Base-by-base conservation (phyloP, 1,140 invertebrate genomes). In the Xylocopa sonorina region DNA sequence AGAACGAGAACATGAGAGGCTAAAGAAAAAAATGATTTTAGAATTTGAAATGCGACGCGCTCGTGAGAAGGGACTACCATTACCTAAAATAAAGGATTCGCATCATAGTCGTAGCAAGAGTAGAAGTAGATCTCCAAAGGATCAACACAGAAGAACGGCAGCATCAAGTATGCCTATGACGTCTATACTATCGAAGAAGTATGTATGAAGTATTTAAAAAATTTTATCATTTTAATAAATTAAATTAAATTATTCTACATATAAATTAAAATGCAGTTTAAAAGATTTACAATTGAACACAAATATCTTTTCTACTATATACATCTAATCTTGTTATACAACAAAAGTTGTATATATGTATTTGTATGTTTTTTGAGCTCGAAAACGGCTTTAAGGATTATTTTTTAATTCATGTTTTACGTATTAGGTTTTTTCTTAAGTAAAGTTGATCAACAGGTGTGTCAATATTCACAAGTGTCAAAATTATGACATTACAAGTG, bases 121-220 rank as follows among this genome's bases (percentile, higher is more conserved):
- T 38, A 27, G 6, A 29, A 83, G 84, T 38, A 72, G 62, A 12
- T 87, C 88, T 66, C 72, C 64, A 1, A 29, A 32, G 6, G 32
- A 12, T 50, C 69, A 14, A 12, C 68, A 53, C 41, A 77, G 69
- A 80, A 75, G 29, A 50, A 64, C 46, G 29, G 58, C 64, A 24
- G 5, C 24, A n/a, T 53, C 53, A 66, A 69, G 9, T 32, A 6
- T 32, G 16, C 66, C 63, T 14, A 86, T 75, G 62, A 55, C 67
- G 71, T 24, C 74, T 5, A 53, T 82, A n/a, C 76, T 89, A 62
- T 83, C 82, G 50, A 58, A 87, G 72, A 88, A 83, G 88, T 89
- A 66, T 78, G 79, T 81, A 46, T 16, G 34, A 24, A n/a, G 6
- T 0, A 41, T 32, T 16, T 5, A 43, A 53, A 24, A 29, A 24